Evolutionary conservation across 2,888 invertebrate genomes (phyloP), one percentile per base, ranked within the genome.

Genomic region (Thera britannica): DNA sequence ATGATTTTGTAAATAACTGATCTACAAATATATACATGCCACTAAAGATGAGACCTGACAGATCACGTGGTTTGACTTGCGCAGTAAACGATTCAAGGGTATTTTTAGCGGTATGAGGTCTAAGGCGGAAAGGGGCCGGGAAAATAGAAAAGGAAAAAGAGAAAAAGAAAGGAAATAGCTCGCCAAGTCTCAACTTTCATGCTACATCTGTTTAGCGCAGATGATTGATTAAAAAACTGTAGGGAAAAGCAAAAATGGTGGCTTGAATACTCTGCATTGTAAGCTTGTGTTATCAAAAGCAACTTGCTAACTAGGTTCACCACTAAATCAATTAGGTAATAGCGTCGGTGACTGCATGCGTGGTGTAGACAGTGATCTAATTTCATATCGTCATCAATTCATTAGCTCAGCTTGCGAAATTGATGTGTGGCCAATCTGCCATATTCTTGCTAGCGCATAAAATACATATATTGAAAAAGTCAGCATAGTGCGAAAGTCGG

Each of bases 341-440:
- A 67, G 63, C 57, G 70, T 55, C 9, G 66, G 60, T 70, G 70
- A 64, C 66, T 63, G 54, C 66, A 66, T 65, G 57, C 66, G 35
- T 60, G 62, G 48, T 58, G 46, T 59, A 58, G 64, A 66, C 62
- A 67, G 59, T 75, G 75, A 73, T 75, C 72, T 72, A 73, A 73
- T 73, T 71, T 72, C 64, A 65, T 68, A 41, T 72, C 66, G 73
- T 72, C 73, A 73, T 66, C 68, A 62, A 59, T 62, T 71, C 49
- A 73, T 73, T 75, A 72, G 64, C 61, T 55, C 58, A 49, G n/a
- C 59, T 52, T 38, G 59, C 55, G 38, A 67, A 67, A 63, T 58
- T 48, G 48, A 62, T 63, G 62, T 58, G 62, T 62, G 58, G 62
- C 35, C 52, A 11, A 36, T 4, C 46, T 5, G 58, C 34, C 38